Evolutionary conservation across 1,140 invertebrate genomes (phyloP).

Genomic region (Diorhabda elongata): DNA sequence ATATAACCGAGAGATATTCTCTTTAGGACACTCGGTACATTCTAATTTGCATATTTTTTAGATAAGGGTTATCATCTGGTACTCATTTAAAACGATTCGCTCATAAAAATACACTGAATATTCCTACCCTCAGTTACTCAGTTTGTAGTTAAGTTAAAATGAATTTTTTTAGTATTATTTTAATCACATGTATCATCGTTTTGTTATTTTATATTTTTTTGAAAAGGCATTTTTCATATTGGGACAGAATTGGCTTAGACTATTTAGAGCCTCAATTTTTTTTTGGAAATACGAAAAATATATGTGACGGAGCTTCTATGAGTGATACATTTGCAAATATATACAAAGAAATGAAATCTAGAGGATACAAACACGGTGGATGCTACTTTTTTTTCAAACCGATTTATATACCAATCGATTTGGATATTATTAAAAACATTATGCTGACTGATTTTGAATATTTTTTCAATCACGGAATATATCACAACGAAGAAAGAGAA

Average conservation of each 20-base stretch:
- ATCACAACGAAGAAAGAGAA: conserved; percentile 46
- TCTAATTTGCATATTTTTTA: too few species aligned
- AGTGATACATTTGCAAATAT: not conserved
- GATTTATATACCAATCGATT: conserved; percentile 43
- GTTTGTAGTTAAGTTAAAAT: not conserved
- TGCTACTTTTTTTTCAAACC: conserved; percentile 21
- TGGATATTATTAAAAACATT: conserved; percentile 48
- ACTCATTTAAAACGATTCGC: too few species aligned
- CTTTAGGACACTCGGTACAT: too few species aligned
- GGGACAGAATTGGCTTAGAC: conserved; percentile 41
- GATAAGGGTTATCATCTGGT: too few species aligned
- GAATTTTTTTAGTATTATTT: not conserved
- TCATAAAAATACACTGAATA: too few species aligned
- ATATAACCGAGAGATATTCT: too few species aligned
- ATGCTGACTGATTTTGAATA: conserved; percentile 49
- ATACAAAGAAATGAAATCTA: conserved; percentile 39
- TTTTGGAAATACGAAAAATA: not conserved
- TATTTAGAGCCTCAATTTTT: not conserved
- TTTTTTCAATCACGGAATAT: conserved; percentile 48
- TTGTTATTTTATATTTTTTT: conserved; percentile 25
- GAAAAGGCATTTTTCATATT: conserved; percentile 40
- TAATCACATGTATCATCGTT: not conserved
- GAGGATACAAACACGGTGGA: conserved; percentile 22
- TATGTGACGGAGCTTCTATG: not conserved
- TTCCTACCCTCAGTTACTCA: too few species aligned